A percentile compares a stretch with the other conserved stretches of the same genome.
These are phyloP conservation scores for Troides oblongomaculatus DNA, from an alignment of 2,888 invertebrate genomes.

Conservation along the genomic window DNA sequence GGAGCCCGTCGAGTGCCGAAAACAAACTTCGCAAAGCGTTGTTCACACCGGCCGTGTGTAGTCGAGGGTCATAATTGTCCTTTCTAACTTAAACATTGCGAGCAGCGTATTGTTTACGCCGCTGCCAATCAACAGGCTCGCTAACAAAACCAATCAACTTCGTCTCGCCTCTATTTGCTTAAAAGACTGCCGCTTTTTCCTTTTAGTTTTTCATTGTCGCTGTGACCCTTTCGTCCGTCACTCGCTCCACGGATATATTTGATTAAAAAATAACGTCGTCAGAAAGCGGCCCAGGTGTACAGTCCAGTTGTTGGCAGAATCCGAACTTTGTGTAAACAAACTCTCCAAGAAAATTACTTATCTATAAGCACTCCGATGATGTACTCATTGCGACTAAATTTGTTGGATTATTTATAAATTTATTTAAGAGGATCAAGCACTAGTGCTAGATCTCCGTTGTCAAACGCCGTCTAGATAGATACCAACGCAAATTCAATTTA, in stretches of 20 bases:
- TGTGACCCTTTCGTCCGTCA: conserved; percentile 78
- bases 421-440: no score
- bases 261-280: conserved; percentile 82
- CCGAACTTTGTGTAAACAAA: neutral
- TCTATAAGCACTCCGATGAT: no score
- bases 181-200: conserved; percentile 74
- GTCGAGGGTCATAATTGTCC: conserved; percentile 73
- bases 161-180: conserved; percentile 80
- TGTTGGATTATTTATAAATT: no score
- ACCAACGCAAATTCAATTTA: no score
- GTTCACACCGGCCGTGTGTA: conserved; percentile 48
- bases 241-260: conserved; percentile 79
- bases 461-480: no score
- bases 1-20: conserved; percentile 36
- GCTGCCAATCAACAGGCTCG: conserved; percentile 77
- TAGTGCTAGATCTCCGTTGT: no score
- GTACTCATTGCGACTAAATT: no score
- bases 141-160: conserved; percentile 81
- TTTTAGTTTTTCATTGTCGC: conserved; percentile 75
- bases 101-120: conserved; percentile 73
- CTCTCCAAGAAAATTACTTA: no score
- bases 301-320: conserved; percentile 29
- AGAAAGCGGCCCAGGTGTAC: conserved; percentile 62
- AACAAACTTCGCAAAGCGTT: conserved; percentile 47
- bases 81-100: conserved; percentile 73